These are phyloP conservation scores for Watsonalla cultraria DNA, from an alignment of 2,888 invertebrate species.

Conservation along the genomic window DNA sequence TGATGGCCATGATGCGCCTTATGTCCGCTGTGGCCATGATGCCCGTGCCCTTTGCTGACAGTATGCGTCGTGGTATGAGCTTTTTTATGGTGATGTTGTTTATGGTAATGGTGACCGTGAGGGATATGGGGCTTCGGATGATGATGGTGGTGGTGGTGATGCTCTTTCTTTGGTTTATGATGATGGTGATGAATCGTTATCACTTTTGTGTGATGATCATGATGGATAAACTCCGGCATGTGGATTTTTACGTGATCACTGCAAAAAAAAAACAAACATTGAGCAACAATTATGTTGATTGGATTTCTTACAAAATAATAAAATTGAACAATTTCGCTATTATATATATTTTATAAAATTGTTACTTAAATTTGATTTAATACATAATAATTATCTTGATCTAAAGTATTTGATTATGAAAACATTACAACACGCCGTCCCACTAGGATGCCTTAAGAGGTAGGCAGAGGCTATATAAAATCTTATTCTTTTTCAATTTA, in stretches of 20 bases:
- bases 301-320: too few relatives aligned
- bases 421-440: too few relatives aligned
- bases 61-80: slow-evolving; percentile 44
- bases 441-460: too few relatives aligned
- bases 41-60: slow-evolving; percentile 33
- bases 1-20: slow-evolving; percentile 26
- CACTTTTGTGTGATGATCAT: slow-evolving; percentile 79
- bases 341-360: too few relatives aligned
- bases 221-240: slow-evolving; percentile 79
- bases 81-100: slow-evolving; percentile 55
- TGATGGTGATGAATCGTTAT: slow-evolving; percentile 78
- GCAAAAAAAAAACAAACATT: slow-evolving; percentile 48
- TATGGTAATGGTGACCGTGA: slow-evolving; percentile 46
- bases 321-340: too few relatives aligned
- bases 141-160: slow-evolving; percentile 58
- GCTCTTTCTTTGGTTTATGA: slow-evolving; percentile 69
- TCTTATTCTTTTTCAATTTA: too few relatives aligned
- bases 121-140: slow-evolving; percentile 43
- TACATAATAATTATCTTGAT: too few relatives aligned
- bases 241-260: slow-evolving; percentile 79
- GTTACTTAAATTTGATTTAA: too few relatives aligned
- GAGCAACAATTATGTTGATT: too few relatives aligned
- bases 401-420: too few relatives aligned
- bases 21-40: slow-evolving; percentile 7
- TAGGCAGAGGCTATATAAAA: too few relatives aligned